Percentiles rank a stretch among this genome's conserved stretches.
These are phyloP conservation scores for Nyctibius grandis DNA, from an alignment of 2,797 vertebrate species.

Conservation along the genomic window DNA sequence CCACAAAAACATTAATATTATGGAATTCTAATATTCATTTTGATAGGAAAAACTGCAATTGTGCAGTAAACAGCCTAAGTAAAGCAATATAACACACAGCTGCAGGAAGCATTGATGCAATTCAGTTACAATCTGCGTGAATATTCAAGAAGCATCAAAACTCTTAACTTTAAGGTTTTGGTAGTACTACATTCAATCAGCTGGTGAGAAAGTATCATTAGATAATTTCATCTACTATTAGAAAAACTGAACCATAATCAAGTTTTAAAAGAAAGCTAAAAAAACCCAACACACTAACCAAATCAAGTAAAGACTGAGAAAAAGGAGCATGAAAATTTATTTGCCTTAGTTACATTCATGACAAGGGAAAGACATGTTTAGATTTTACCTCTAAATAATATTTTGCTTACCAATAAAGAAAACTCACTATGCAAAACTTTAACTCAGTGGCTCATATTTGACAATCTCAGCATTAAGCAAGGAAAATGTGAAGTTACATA, in stretches of 20 bases:
- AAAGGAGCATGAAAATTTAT: neutral
- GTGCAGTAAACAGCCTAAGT: conserved; percentile 7
- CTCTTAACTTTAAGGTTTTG: neutral
- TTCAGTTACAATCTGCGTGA: conserved; percentile 50
- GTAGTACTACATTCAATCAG: conserved; percentile 11
- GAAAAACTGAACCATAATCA: neutral
- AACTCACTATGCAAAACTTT: neutral
- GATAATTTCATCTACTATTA: neutral
- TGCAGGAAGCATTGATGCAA: conserved; percentile 29
- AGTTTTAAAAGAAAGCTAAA: neutral
- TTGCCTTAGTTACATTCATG: neutral
- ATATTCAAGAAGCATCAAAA: conserved; percentile 50
- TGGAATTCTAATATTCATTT: neutral
- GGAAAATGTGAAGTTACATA: neutral
- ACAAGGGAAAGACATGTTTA: neutral
- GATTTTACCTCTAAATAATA: neutral
- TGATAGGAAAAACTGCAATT: conserved; percentile 24
- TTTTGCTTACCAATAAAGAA: neutral
- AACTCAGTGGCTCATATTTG: neutral
- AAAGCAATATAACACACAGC: conserved; percentile 10
- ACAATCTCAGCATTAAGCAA: neutral
- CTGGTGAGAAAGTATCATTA: conserved; percentile 34
- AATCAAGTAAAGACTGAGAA: neutral
- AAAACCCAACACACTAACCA: neutral
- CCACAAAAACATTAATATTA: neutral